Conservation (phyloP, 2,797 vertebrate species). For the Chloroceryle amazona region DNA sequence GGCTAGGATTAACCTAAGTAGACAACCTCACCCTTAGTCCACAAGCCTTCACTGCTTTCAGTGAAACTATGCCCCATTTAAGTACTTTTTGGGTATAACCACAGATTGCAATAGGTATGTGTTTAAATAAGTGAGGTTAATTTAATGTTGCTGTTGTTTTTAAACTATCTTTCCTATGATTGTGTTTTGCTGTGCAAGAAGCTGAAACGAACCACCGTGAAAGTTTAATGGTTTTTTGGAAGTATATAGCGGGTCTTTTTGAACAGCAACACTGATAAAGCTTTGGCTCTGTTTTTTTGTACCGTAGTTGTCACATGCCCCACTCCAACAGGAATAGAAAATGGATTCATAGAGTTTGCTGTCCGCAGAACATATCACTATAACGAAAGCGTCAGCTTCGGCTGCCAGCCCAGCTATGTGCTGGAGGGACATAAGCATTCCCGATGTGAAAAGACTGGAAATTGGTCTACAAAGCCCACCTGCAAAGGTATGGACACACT, state of each 20-base stretch:
- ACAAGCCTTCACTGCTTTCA: neutral
- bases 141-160: neutral
- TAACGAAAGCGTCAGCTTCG: slow-evolving; percentile 87
- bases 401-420: slow-evolving; percentile 82
- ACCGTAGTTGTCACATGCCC: slow-evolving; percentile 86
- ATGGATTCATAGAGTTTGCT: slow-evolving; percentile 88
- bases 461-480: slow-evolving; percentile 87
- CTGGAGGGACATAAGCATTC: slow-evolving; percentile 85
- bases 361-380: slow-evolving; percentile 84
- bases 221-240: neutral
- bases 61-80: neutral
- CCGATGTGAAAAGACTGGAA: slow-evolving; percentile 85
- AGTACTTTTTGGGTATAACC: neutral
- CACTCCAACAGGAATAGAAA: slow-evolving; percentile 82
- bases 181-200: neutral
- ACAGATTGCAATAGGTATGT: neutral
- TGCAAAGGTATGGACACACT: slow-evolving; percentile 84
- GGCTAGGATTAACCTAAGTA: neutral
- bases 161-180: neutral
- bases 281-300: neutral
- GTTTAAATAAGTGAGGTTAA: neutral
- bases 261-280: accelerated
- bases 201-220: neutral
- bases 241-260: accelerated
- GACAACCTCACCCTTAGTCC: neutral